phyloP scores from a whole-genome alignment of 2,113 vertebrate species.

The Melospiza melodia region DNA sequence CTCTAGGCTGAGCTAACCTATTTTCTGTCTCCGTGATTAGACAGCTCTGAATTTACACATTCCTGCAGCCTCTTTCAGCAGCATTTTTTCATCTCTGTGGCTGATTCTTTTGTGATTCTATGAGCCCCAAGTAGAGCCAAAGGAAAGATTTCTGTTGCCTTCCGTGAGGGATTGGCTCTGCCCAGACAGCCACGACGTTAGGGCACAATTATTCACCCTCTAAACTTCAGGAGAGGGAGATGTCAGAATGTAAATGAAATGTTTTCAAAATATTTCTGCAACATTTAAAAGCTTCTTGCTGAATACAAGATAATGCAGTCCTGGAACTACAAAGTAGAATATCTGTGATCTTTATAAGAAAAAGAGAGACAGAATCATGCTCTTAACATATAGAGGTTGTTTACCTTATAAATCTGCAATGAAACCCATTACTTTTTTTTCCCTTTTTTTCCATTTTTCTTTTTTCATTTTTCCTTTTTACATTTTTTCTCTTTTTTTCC shows the following conservation, averaged over 20 bases:
- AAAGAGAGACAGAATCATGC: background rate
- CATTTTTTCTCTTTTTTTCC: too few species aligned
- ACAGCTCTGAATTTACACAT: background rate
- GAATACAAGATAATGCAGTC: background rate
- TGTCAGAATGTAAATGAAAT: background rate
- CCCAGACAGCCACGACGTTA: background rate
- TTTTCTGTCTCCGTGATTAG: background rate
- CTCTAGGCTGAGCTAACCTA: background rate
- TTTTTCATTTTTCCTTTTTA: too few species aligned
- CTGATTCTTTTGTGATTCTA: background rate
- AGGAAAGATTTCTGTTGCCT: background rate
- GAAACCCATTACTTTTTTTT: background rate
- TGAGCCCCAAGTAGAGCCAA: background rate
- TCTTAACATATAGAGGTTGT: background rate
- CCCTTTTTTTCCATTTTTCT: fast-evolving
- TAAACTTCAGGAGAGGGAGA: background rate
- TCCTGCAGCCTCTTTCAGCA: background rate
- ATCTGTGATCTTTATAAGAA: background rate
- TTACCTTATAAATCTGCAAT: background rate
- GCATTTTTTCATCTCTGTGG: background rate
- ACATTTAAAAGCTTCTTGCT: background rate
- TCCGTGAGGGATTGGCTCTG: background rate
- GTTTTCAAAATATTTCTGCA: background rate
- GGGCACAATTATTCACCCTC: background rate
- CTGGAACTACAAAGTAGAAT: background rate